These are phyloP conservation scores for Heliothis peltigera DNA, from an alignment of 2,888 invertebrate species.

Conservation along the genomic window DNA sequence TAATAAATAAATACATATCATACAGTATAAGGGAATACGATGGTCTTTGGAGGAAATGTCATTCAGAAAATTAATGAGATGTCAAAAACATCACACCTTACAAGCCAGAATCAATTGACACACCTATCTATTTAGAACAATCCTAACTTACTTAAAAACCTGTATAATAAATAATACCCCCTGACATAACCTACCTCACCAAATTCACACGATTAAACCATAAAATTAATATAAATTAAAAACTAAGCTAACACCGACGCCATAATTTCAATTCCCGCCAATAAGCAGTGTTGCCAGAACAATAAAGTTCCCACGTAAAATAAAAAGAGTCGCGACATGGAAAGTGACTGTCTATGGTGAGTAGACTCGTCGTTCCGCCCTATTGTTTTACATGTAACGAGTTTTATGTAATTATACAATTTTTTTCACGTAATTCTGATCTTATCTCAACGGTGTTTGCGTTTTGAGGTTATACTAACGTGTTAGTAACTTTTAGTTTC, in stretches of 20 bases:
- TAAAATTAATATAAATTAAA: conserved; percentile 21
- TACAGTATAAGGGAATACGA: no score
- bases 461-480: conserved; percentile 42
- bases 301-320: conserved; percentile 69
- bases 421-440: conserved; percentile 58
- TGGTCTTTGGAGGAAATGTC: no score
- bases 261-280: conserved; percentile 56
- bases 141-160: not conserved
- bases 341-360: conserved; percentile 67
- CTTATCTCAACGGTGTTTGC: conserved; percentile 50
- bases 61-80: no score
- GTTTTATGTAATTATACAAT: conserved; percentile 60
- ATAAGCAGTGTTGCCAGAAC: conserved; percentile 63
- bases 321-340: conserved; percentile 62
- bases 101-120: no score
- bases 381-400: conserved; percentile 62
- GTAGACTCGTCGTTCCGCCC: conserved; percentile 60
- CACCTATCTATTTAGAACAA: no score
- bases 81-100: no score
- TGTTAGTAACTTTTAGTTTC: conserved; percentile 24
- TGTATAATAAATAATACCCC: not conserved
- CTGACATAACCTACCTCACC: conserved; percentile 41
- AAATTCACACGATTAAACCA: conserved; percentile 23
- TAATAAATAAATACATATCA: no score
- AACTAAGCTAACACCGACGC: conserved; percentile 1